Percentiles rank a stretch among this genome's conserved stretches.
phyloP scores from a whole-genome alignment of 2,113 vertebrate genomes.

The Coregonus clupeaformis region DNA sequence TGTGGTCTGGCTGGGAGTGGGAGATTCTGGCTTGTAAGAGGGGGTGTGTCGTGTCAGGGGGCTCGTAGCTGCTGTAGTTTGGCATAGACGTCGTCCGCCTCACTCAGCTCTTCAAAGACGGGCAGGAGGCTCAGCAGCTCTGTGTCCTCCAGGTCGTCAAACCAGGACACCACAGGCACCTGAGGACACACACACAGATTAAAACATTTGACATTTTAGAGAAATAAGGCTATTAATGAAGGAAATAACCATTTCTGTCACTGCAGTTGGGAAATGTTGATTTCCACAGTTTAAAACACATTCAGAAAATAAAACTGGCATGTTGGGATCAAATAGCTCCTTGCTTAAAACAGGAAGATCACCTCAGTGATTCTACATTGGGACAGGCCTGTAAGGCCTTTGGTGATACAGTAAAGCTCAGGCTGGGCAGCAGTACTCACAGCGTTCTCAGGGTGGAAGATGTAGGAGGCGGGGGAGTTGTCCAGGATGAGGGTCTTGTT shows the following conservation, averaged over 20 bases:
- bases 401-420: no score
- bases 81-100: conserved; percentile 73
- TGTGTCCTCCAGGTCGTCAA: conserved; percentile 78
- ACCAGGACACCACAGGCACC: conserved; percentile 81
- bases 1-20: not conserved
- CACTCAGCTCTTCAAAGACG: conserved; percentile 76
- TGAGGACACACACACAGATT: conserved; percentile 23
- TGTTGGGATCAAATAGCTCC: no score
- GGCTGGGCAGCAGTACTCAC: conserved; percentile 51
- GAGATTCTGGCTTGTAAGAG: not conserved
- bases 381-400: no score
- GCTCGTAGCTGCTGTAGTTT: conserved; percentile 75
- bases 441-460: conserved; percentile 80
- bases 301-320: no score
- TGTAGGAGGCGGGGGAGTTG: conserved; percentile 79
- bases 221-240: not conserved
- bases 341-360: no score
- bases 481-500: conserved; percentile 77
- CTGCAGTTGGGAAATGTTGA: no score
- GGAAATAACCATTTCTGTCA: no score
- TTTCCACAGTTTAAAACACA: no score
- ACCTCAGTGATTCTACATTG: no score
- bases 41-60: conserved; percentile 48
- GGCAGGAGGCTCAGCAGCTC: conserved; percentile 78
- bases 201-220: not conserved